Evolutionary conservation across 2,888 invertebrate species (phyloP), one percentile per base, ranked within the genome.

Genomic region (Itoplectis maculator): DNA sequence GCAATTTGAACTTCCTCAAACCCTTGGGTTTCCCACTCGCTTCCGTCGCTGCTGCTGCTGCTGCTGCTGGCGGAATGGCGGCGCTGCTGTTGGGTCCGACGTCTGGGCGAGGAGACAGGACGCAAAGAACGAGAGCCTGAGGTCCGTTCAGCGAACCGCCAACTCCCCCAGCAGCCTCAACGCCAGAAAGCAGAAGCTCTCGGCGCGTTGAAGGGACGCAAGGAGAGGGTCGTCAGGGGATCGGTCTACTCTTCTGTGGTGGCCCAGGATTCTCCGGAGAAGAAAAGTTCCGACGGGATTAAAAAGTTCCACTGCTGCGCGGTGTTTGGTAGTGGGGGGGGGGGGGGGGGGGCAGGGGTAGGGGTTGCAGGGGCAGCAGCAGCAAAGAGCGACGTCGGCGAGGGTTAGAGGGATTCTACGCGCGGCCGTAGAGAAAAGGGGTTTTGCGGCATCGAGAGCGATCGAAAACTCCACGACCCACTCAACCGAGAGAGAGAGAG

Each of bases 391-490:
- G 68, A 66, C 37, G 49, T n/a, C 35, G 29, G 54, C 37, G 42
- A 40, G 45, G 51, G 70, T 61, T 66, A n/a, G 54, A 66, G 29
- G 45, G 37, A 59, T 47, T 56, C 56, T 72, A 83, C 77, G 79
- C 66, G 47, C n/a, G n/a, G n/a, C 37, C 11, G 15, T 45, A 42
- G 49, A 74, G 66, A 63, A 66, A 79, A 79, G 75, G 63, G 63
- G 69, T 73, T 75, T 79, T 70, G 51, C 78, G 83, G 83, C 72
- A 78, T 85, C 79, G 83, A 85, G 82, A 85, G 80, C 76, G 83
- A 86, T 86, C 77, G 82, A 79, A 84, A 82, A 75, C 75, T 79
- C 70, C 61, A 70, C 47, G 66, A 75, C 54, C 63, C 65, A 65
- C 65, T 74, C 82, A 23, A 82, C 65, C 49, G n/a, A n/a, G n/a